These are phyloP conservation scores for Patella caerulea DNA, from an alignment of 2,888 invertebrate genomes.

Conservation along the genomic window DNA sequence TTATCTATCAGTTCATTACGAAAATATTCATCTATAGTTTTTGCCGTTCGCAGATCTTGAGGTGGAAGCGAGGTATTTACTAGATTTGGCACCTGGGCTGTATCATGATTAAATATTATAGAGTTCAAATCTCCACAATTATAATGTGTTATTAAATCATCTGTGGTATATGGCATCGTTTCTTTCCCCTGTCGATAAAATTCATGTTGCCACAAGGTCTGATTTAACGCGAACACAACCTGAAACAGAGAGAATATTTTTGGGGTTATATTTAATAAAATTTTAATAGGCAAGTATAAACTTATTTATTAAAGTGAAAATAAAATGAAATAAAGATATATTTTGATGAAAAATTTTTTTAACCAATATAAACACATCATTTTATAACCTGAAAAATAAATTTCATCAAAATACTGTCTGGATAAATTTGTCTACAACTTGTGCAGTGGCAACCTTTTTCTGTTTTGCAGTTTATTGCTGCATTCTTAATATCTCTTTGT, in stretches of 20 bases:
- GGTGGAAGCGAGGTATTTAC: conserved; percentile 67
- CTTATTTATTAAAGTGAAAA: too few relatives aligned
- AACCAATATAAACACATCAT: too few relatives aligned
- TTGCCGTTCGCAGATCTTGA: conserved; percentile 58
- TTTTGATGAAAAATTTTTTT: too few relatives aligned
- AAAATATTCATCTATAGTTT: conserved; percentile 73
- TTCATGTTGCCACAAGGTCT: conserved; percentile 72
- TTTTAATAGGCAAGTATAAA: too few relatives aligned
- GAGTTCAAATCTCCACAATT: conserved; percentile 73
- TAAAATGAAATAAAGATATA: too few relatives aligned
- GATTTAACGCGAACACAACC: conserved; percentile 73
- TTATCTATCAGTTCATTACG: conserved; percentile 74
- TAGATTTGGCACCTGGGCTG: conserved; percentile 65
- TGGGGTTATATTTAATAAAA: too few relatives aligned
- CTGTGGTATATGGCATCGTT: conserved; percentile 64
- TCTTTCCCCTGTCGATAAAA: conserved; percentile 57
- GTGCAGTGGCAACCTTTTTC: too few relatives aligned
- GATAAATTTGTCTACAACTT: too few relatives aligned
- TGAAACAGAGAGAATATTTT: conserved; percentile 42
- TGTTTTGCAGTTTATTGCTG: too few relatives aligned
- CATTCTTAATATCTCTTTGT: too few relatives aligned
- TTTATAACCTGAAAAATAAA: too few relatives aligned
- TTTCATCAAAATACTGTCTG: too few relatives aligned
- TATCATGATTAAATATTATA: conserved; percentile 71
- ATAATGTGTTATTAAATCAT: conserved; percentile 73